These are phyloP conservation scores for Trilocha varians DNA, from an alignment of 2,888 invertebrate species.

Conservation along the genomic window DNA sequence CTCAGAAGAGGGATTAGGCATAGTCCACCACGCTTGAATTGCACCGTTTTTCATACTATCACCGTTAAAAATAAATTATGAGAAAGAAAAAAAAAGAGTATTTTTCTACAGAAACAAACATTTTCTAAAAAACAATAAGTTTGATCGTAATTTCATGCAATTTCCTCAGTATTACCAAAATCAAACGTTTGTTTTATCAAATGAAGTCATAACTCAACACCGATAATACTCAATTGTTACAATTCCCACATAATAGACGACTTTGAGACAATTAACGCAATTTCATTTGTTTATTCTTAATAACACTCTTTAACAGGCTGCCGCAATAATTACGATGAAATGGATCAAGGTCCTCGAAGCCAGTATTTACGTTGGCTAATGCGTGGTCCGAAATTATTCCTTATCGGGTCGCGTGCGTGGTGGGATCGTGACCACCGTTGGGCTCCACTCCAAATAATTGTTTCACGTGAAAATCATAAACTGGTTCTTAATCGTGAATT, in stretches of 20 bases:
- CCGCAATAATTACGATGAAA: conserved; percentile 14
- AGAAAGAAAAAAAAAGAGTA: too few species aligned
- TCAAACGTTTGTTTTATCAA: too few species aligned
- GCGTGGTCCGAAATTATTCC: conserved; percentile 49
- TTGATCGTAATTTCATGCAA: too few species aligned
- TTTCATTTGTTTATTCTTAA: neutral
- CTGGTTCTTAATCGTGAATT: conserved; percentile 42
- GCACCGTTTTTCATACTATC: too few species aligned
- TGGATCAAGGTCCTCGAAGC: conserved; percentile 48
- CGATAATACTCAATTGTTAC: too few species aligned
- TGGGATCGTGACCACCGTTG: conserved; percentile 30
- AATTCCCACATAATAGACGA: neutral
- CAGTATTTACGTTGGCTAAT: conserved; percentile 46
- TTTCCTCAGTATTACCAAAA: too few species aligned
- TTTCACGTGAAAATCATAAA: conserved; percentile 43
- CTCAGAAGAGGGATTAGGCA: too few species aligned
- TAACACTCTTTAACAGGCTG: neutral
- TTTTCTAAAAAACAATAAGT: too few species aligned
- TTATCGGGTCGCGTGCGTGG: conserved; percentile 54
- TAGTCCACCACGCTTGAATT: too few species aligned
- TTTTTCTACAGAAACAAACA: too few species aligned
- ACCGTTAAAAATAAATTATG: too few species aligned
- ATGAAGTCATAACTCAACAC: too few species aligned
- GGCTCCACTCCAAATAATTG: conserved; percentile 36
- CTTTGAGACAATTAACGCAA: neutral